These are phyloP conservation scores for Muntiacus muntjak DNA, from an alignment of 2,113 vertebrate genomes.

Conservation along the genomic window DNA sequence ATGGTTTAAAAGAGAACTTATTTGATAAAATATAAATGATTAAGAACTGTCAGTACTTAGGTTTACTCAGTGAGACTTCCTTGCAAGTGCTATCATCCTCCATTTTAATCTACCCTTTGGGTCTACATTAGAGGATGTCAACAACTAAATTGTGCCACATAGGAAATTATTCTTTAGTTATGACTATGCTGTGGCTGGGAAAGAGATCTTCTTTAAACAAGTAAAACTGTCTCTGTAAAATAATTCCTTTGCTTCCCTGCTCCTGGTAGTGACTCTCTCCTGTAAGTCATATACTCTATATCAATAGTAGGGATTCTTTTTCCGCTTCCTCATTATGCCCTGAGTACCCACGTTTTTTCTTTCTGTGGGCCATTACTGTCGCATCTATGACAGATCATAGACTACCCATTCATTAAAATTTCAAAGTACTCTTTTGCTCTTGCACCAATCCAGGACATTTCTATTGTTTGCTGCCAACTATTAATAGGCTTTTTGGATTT, in stretches of 20 bases:
- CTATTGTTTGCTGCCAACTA: constrained; percentile 9
- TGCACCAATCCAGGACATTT: neutral
- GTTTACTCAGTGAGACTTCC: neutral
- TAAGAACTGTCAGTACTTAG: neutral
- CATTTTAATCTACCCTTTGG: neutral
- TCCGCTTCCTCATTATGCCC: neutral
- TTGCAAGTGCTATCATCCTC: neutral
- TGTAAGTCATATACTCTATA: neutral
- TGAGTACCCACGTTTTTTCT: neutral
- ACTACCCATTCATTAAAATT: neutral
- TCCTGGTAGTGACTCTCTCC: neutral
- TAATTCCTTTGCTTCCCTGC: neutral
- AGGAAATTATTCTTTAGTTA: neutral
- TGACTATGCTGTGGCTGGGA: neutral
- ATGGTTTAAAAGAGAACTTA: neutral
- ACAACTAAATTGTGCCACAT: neutral
- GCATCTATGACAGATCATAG: neutral
- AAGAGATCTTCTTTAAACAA: neutral
- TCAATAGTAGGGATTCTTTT: too few relatives aligned
- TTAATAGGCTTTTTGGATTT: neutral
- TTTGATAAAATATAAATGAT: neutral
- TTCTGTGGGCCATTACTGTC: neutral
- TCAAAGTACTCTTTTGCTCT: neutral
- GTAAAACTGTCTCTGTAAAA: neutral
- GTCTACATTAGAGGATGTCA: neutral